Conservation (phyloP, 2,797 vertebrate species). For the Aeoliscus strigatus region DNA sequence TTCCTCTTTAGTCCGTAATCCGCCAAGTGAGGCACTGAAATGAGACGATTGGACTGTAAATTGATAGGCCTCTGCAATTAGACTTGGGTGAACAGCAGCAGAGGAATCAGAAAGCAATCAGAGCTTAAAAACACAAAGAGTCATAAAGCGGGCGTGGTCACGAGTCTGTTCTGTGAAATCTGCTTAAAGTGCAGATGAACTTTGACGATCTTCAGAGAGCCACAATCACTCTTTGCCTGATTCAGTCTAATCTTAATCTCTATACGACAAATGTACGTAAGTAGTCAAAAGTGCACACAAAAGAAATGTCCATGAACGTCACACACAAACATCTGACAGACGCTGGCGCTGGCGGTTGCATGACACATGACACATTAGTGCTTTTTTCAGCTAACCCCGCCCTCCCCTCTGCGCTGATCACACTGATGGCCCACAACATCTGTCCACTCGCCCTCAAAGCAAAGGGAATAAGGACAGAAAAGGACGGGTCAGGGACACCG, state of each 20-base stretch:
- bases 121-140: slow-evolving; percentile 8
- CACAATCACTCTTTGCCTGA: background rate
- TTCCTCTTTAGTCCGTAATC: slow-evolving; percentile 5
- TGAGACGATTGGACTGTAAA: too few species aligned
- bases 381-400: slow-evolving; percentile 54
- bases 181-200: slow-evolving; percentile 28
- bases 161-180: slow-evolving; percentile 16
- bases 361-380: slow-evolving; percentile 15
- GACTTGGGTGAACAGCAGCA: too few species aligned
- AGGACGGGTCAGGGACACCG: slow-evolving; percentile 28
- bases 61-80: too few species aligned
- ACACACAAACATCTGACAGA: background rate
- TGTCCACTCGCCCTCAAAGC: slow-evolving; percentile 32
- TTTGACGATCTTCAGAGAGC: slow-evolving; percentile 1
- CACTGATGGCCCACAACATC: slow-evolving; percentile 49
- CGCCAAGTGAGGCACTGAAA: too few species aligned
- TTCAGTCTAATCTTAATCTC: slow-evolving; percentile 13
- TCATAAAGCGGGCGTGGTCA: background rate
- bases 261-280: background rate
- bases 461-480: slow-evolving; percentile 1
- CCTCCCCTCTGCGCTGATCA: slow-evolving; percentile 44
- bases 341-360: background rate
- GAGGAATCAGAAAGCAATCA: background rate
- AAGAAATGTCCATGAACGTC: background rate
- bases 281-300: background rate